A percentile compares a stretch with the other conserved stretches of the same genome.
Evolutionary conservation across 2,113 vertebrate genomes (phyloP).

Genomic region (Paramormyrops kingsleyae): DNA sequence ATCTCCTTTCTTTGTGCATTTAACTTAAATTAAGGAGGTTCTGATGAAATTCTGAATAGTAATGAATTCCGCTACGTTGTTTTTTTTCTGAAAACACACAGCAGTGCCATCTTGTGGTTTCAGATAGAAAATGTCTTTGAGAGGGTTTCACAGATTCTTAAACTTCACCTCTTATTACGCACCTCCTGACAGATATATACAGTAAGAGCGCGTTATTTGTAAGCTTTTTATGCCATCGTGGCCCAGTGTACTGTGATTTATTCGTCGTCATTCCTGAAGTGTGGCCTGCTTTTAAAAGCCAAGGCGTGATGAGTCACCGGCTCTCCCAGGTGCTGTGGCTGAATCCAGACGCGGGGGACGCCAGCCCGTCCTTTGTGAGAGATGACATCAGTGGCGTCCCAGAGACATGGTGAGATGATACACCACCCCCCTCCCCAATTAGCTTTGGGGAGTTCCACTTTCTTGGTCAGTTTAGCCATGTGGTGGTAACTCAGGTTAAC

Average conservation of each 20-base stretch:
- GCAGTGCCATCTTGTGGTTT: slow-evolving; percentile 16
- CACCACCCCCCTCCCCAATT: neutral
- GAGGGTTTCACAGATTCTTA: neutral
- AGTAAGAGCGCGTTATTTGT: neutral
- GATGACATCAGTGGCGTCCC: neutral
- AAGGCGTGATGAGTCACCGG: neutral
- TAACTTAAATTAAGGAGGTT: neutral
- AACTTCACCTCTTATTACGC: neutral
- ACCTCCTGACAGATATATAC: neutral
- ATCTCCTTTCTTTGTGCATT: neutral
- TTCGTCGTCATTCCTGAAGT: neutral
- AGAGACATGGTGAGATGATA: neutral
- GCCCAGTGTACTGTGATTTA: neutral
- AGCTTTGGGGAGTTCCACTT: neutral
- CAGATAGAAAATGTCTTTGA: neutral
- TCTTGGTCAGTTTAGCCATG: neutral
- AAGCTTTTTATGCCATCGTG: neutral
- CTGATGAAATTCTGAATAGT: neutral
- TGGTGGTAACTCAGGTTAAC: neutral
- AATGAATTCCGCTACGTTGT: neutral
- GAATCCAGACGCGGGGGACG: neutral
- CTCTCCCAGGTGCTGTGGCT: neutral
- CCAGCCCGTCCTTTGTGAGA: neutral
- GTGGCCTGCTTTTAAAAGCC: neutral
- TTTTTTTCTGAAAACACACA: neutral